Percentiles rank a stretch among this genome's conserved stretches.
Conservation (phyloP, 2,797 vertebrate genomes). For the Garrulus glandarius region DNA sequence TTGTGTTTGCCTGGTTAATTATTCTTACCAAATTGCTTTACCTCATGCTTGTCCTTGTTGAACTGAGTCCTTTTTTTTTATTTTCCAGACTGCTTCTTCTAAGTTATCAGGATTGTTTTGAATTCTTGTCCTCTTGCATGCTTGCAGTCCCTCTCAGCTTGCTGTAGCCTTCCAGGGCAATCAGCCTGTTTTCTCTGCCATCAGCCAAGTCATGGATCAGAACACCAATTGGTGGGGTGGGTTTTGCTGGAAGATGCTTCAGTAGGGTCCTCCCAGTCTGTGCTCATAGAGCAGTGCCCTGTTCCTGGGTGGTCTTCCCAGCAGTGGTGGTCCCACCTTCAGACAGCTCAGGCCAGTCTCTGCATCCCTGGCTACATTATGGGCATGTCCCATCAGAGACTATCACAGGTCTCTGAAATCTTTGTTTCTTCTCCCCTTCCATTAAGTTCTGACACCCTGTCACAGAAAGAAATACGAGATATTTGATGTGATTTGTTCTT, state of each 20-base stretch:
- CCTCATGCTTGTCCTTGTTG: background rate
- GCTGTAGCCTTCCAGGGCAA: background rate
- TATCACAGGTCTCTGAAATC: background rate
- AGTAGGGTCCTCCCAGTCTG: background rate
- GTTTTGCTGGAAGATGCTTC: background rate
- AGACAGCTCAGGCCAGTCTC: background rate
- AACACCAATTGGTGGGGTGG: background rate
- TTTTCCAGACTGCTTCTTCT: background rate
- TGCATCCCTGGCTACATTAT: background rate
- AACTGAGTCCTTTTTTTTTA: background rate
- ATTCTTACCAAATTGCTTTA: constrained; percentile 9
- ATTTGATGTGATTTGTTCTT: background rate
- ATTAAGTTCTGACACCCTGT: background rate
- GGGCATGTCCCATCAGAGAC: background rate
- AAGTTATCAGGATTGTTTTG: background rate
- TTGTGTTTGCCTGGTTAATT: constrained; percentile 10
- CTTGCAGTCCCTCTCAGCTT: background rate
- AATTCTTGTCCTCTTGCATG: background rate
- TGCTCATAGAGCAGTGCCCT: background rate
- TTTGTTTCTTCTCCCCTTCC: background rate
- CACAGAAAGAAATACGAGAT: background rate
- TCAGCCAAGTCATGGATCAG: background rate
- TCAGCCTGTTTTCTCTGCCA: background rate
- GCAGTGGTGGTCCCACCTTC: background rate
- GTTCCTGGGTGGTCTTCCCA: background rate